Evolutionary conservation across 2,888 invertebrate species (phyloP).

Genomic region (Cyaniris semiargus): DNA sequence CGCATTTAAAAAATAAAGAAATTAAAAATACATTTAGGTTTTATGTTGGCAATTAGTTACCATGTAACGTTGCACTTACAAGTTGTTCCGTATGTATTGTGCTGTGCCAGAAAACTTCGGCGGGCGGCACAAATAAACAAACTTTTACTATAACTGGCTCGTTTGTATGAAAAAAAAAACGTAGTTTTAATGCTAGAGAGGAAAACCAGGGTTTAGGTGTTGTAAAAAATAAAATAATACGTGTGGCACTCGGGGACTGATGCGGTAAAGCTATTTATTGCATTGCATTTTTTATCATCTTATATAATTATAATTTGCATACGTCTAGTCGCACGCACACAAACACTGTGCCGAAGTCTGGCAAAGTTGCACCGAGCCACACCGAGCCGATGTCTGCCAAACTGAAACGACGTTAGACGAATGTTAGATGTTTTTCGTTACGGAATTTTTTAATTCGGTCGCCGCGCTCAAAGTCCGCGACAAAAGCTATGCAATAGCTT

Average conservation of each 20-base stretch:
- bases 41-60: background rate
- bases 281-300: no score
- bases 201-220: background rate
- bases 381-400: no score
- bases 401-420: no score
- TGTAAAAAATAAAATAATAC: background rate
- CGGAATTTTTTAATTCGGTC: no score
- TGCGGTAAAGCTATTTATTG: no score
- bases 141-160: constrained; percentile 16
- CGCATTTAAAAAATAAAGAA: background rate
- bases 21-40: background rate
- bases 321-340: no score
- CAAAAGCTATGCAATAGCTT: no score
- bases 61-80: background rate
- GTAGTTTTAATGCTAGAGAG: background rate
- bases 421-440: no score
- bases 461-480: no score
- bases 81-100: constrained; percentile 13
- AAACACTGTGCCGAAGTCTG: no score
- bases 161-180: background rate
- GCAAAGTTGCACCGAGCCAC: no score
- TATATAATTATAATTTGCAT: no score
- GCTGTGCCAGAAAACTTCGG: constrained; percentile 12
- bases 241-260: background rate
- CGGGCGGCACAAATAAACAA: background rate